Base-by-base conservation (phyloP, 35 echinoderm and acorn worm genomes). In the Amphiura filiformis region DNA sequence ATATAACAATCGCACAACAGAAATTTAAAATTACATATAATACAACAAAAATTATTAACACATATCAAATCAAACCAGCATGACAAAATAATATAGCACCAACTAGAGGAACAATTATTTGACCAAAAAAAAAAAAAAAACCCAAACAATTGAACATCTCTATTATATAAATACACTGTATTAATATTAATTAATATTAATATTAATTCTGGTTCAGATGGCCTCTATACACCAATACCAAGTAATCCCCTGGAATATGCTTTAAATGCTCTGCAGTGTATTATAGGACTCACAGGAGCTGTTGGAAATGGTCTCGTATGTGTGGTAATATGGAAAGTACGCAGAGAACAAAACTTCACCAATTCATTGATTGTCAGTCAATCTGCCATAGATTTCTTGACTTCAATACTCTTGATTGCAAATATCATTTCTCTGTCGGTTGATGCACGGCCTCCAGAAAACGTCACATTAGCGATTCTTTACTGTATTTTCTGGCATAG, bases 401-500 rank as follows among this genome's bases (percentile, higher is more conserved):
- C 86, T 0, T 92, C 94, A 1, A 28, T 81, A 18, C 22, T 96
- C 20, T 86, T 96, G 17, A 76, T 96, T 2, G 49, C 64, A 0
- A 1, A 57, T 35, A 86, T 41, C 18, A 23, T 92, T 5, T 56
- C 86, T 23, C 41, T 84, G 32, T 9, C 82, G 12, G 34, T 47
- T 4, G 35, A 44, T 31, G 39, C 81, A 18, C 15, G 31, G 1
- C 34, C 61, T 38, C 80, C 84, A 2, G 37, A 38, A 20, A 83
- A 33, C 20, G 31, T 17, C 26, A 39, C 77, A 14, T 35, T 76
- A 2, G 70, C 52, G 13, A 35, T 56, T 38, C 11, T 96, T 0
- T 87, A 80, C 26, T 93, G 91, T 38, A 89, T 87, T 22, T 52
- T 92, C n/a, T 96, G 90, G 90, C 20, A 70, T 17, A 85, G 86